Evolutionary conservation across 2,888 invertebrate species (phyloP).

Genomic region (Eupithecia pulchellata): DNA sequence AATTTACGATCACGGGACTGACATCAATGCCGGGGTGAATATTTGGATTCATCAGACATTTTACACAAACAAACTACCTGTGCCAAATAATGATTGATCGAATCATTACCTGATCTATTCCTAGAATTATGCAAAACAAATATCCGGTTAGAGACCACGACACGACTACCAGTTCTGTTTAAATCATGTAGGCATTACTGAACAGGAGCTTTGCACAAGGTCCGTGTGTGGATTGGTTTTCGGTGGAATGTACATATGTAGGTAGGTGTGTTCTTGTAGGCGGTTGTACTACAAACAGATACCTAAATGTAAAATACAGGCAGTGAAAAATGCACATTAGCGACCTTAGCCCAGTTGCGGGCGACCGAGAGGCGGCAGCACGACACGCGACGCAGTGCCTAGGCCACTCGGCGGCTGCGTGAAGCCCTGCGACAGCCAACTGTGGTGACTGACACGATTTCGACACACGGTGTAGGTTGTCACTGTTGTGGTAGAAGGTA

Average conservation of each 20-base stretch:
- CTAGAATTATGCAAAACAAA: slow-evolving; percentile 40
- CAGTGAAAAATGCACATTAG: slow-evolving; percentile 70
- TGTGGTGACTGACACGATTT: slow-evolving; percentile 56
- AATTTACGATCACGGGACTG: slow-evolving; percentile 33
- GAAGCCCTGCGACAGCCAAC: slow-evolving; percentile 51
- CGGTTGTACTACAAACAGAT: slow-evolving; percentile 41
- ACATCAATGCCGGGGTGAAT: slow-evolving; percentile 24
- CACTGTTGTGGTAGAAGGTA: slow-evolving; percentile 33
- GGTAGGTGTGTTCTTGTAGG: slow-evolving; percentile 25
- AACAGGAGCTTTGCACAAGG: slow-evolving; percentile 49
- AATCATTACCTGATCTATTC: slow-evolving; percentile 27
- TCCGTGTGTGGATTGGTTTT: slow-evolving; percentile 48
- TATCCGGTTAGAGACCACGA: slow-evolving; percentile 36
- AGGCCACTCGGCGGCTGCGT: slow-evolving; percentile 42
- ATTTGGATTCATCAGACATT: slow-evolving; percentile 13
- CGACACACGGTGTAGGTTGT: slow-evolving; percentile 49
- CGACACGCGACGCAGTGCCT: slow-evolving; percentile 43
- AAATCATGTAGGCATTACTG: slow-evolving; percentile 40
- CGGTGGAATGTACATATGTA: slow-evolving; percentile 28
- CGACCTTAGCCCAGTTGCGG: slow-evolving; percentile 78
- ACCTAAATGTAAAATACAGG: slow-evolving; percentile 39
- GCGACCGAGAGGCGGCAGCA: slow-evolving; percentile 48
- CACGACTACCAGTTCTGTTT: slow-evolving; percentile 30
- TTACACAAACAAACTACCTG: slow-evolving; percentile 11
- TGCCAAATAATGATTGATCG: slow-evolving; percentile 22